Percentiles rank a stretch among this genome's conserved stretches.
These are phyloP conservation scores for Drymonia ruficornis DNA, from an alignment of 2,888 invertebrate species.

Conservation along the genomic window DNA sequence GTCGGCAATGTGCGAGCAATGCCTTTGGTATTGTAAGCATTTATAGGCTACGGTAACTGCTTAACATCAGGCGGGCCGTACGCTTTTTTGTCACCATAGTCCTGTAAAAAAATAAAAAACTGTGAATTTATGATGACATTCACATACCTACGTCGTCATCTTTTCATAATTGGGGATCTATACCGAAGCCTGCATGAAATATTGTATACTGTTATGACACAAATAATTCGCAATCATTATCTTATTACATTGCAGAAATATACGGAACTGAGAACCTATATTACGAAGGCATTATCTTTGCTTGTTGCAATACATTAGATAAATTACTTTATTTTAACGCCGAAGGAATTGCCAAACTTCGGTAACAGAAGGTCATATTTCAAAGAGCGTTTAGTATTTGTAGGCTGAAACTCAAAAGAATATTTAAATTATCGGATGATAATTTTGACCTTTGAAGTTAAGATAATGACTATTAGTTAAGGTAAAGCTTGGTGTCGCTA, in stretches of 20 bases:
- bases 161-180: no score
- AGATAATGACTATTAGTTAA: neutral
- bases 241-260: conserved; percentile 16
- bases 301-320: neutral
- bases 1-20: no score
- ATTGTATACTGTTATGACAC: conserved; percentile 14
- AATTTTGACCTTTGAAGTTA: conserved; percentile 1
- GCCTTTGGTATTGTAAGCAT: no score
- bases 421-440: conserved; percentile 5
- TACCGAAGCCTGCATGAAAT: no score
- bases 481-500: neutral
- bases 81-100: no score
- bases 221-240: conserved; percentile 18
- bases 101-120: no score
- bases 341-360: neutral
- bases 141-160: no score
- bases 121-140: no score
- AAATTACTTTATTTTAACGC: neutral
- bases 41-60: no score
- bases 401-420: neutral
- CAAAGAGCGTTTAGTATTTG: neutral
- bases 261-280: conserved; percentile 15
- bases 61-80: no score
- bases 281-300: conserved; percentile 10
- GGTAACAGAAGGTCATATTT: neutral